These are phyloP conservation scores for Acanthurus leucopareius DNA, from an alignment of 2,797 vertebrate genomes.

Conservation along the genomic window DNA sequence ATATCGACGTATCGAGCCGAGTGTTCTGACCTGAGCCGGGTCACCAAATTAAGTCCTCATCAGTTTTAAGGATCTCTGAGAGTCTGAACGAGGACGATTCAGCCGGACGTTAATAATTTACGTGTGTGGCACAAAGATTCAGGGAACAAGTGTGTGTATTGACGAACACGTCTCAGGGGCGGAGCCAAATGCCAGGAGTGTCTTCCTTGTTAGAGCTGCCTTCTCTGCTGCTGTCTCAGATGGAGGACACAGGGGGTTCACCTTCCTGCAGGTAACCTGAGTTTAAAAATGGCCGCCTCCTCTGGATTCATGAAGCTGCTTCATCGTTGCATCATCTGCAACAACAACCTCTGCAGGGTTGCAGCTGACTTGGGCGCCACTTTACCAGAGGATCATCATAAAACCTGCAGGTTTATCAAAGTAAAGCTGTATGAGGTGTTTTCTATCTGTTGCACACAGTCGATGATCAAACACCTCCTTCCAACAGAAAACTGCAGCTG, in stretches of 20 bases:
- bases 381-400: too few relatives aligned
- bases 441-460: too few relatives aligned
- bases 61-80: slow-evolving; percentile 62
- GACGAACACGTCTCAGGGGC: slow-evolving; percentile 57
- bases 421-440: too few relatives aligned
- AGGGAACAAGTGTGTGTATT: slow-evolving; percentile 50
- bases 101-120: slow-evolving; percentile 64
- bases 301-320: too few relatives aligned
- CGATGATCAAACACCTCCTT: too few relatives aligned
- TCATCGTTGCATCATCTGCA: too few relatives aligned
- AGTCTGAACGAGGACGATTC: slow-evolving; percentile 42
- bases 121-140: slow-evolving; percentile 40
- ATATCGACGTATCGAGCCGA: slow-evolving; percentile 63
- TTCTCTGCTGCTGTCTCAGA: neutral
- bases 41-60: slow-evolving; percentile 74
- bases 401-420: too few relatives aligned
- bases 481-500: too few relatives aligned
- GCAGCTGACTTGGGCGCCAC: too few relatives aligned
- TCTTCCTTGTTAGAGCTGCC: slow-evolving; percentile 11
- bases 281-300: too few relatives aligned
- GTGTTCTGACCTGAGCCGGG: slow-evolving; percentile 47
- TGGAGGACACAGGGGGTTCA: neutral
- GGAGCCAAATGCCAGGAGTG: slow-evolving; percentile 50
- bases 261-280: too few relatives aligned
- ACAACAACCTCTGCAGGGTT: too few relatives aligned